Evolutionary conservation across 2,113 vertebrate species (phyloP).

Genomic region (Kryptolebias marmoratus): DNA sequence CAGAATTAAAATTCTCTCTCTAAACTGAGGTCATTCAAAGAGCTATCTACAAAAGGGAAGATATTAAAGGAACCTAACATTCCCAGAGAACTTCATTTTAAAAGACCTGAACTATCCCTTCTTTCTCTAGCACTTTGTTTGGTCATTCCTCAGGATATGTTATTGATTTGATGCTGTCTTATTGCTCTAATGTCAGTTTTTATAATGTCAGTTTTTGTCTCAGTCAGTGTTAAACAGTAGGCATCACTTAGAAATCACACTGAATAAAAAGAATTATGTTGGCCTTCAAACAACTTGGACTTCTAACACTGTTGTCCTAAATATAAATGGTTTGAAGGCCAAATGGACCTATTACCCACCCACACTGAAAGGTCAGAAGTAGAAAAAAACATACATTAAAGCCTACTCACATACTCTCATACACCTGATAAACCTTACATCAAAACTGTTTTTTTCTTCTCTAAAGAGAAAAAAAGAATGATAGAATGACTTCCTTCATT

Average conservation of each 20-base stretch:
- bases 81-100: no score
- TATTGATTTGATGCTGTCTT: not conserved
- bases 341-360: conserved; percentile 48
- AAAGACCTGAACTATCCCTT: no score
- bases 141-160: not conserved
- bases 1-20: no score
- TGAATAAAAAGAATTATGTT: conserved; percentile 34
- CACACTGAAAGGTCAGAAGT: conserved; percentile 45
- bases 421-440: conserved; percentile 22
- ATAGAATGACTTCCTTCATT: not conserved
- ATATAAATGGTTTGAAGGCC: conserved; percentile 37
- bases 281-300: conserved; percentile 40
- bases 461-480: not conserved
- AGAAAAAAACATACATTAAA: not conserved
- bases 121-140: not conserved
- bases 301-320: conserved; percentile 20
- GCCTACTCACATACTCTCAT: not conserved
- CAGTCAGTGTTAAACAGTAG: conserved; percentile 22
- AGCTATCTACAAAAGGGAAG: no score
- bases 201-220: conserved; percentile 2
- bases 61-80: no score
- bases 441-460: not conserved
- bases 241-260: conserved; percentile 14
- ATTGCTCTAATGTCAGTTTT: conserved; percentile 19
- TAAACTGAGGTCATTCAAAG: no score